Base-by-base conservation (phyloP, 2,113 vertebrate species). In the Scortum barcoo region DNA sequence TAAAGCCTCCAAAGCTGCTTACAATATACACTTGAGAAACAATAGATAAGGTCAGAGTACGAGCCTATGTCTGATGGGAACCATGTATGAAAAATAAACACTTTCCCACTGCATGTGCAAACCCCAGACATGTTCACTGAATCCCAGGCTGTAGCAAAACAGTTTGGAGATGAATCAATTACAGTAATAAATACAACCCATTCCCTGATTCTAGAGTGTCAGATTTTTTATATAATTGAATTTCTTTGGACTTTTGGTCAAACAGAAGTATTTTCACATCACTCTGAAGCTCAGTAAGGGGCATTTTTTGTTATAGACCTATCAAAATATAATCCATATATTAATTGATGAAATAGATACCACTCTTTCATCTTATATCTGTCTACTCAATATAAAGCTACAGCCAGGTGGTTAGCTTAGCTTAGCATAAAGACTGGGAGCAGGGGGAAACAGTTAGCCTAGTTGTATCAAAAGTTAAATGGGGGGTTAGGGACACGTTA, bases 21-120 rank as follows among this genome's bases (percentile, higher is more conserved):
- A 94, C 92, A 93, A 93, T 92, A 94, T 91, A 92, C 91, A 93
- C 93, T 93, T 89, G 89, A 93, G 91, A 90, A 90, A 94, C 91
- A 93, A 92, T 91, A 93, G 92, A 94, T 94, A 93, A 91, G 91
- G 93, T 92, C 87, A 92, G 81, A 80, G 66, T 66, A 84, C 79
- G 83, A 81, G 84, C 70, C 78, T 67, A 77, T 83, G 76, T 91
- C 79, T 88, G 86, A 91, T 65, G 65, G 75, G 66, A 73, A 83
- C 81, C 83, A 88, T 78, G 83, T 77, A 86, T 88, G 80, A 87
- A 90, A 92, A 84, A 90, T 87, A 90, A 85, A 88, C 81, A 76
- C 67, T 87, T 86, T 62, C 28, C 51, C 53, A 48, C 78, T 60
- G 68, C 65, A 50, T 74, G 80, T 73, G 77, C 36, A 78, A 63